Base-by-base conservation (phyloP, 2,888 invertebrate genomes). In the Eupithecia dodoneata region DNA sequence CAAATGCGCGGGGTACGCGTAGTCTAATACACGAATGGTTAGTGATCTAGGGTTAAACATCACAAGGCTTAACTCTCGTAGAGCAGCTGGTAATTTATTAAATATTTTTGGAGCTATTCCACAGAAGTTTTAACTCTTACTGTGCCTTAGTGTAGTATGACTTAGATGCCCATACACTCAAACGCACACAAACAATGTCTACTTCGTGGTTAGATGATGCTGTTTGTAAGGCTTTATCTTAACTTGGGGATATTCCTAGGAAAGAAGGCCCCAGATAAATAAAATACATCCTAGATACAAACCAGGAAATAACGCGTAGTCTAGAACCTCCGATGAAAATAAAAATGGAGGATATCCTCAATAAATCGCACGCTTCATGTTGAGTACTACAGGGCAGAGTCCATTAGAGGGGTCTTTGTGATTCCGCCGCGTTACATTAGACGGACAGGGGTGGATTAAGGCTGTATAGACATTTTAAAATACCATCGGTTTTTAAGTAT, bases 341-440 rank as follows among this genome's bases (percentile, higher is more conserved):
- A 73, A 65, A 77, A 55, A 18, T 72, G 74, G 67, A 69, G 72
- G 72, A 63, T 72, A 74, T 55, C 3, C 66, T 55, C 65, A n/a
- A 73, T 75, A 78, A 77, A 77, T 77, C 69, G 67, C 55, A 69
- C 72, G 59, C n/a, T 69, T 59, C 18, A 59, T 18, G 59, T 18
- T 59, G 69, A 71, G 72, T 49, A 15, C 71, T 42, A 55, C 65
- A 13, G 52, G 71, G 65, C 65, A 71, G 75, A 4, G 18, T 79
- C 76, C 79, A 79, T 79, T 77, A 79, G 73, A 67, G 69, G 76
- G 72, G 76, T 77, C 79, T 77, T 79, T 77, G 74, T 59, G 71
- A 73, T 75, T 79, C 73, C 52, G 69, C 76, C 75, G 75, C 44
- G 79, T 77, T 30, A 75, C 75, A 77, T 79, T 77, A 78, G 71